Base-by-base conservation (phyloP, 2,888 invertebrate genomes). In the Ectemnius continuus region DNA sequence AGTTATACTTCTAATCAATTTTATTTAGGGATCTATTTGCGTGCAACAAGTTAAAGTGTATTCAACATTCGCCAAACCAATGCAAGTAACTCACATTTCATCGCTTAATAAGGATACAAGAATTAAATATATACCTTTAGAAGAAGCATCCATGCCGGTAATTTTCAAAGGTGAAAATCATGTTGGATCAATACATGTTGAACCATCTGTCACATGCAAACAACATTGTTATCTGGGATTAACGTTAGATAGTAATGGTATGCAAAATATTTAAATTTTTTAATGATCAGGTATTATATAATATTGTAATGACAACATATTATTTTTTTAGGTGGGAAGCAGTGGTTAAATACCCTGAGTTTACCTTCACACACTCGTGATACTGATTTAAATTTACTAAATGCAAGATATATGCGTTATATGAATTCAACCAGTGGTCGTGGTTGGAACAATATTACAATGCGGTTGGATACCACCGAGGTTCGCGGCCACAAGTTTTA, bases 161-260 rank as follows among this genome's bases (percentile, higher is more conserved):
- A 91, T 91, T 83, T 87, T 86, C 0, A 90, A 89, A 67, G 91
- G 91, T 3, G 89, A 91, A 71, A 91, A 90, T 86, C 83, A 88
- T 59, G 83, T 95, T 73, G 94, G 94, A 18, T 92, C 92, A 75
- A 91, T 94, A 67, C 91, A 91, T 82, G 96, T 96, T 91, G 94
- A 96, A 91, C 94, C 97, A 14, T 94, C 94, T 85, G 91, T 92
- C 61, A 93, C 93, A 72, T 98, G 97, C 91, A 92, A 91, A 79
- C 93, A 94, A 60, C 92, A 93, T 86, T 97, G 97, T 91, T 97
- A 97, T 91, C 93, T 95, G 57, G 96, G 97, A 11, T 92, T 97
- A 75, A 93, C 94, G 65, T 90, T 94, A 20, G 92, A 93, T 83
- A 92, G 94, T 62, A 92, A 93, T 82, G 94, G 96, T 96, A 91